These are phyloP conservation scores for Tillus elongatus DNA, from an alignment of 2,888 invertebrate species.

Conservation along the genomic window DNA sequence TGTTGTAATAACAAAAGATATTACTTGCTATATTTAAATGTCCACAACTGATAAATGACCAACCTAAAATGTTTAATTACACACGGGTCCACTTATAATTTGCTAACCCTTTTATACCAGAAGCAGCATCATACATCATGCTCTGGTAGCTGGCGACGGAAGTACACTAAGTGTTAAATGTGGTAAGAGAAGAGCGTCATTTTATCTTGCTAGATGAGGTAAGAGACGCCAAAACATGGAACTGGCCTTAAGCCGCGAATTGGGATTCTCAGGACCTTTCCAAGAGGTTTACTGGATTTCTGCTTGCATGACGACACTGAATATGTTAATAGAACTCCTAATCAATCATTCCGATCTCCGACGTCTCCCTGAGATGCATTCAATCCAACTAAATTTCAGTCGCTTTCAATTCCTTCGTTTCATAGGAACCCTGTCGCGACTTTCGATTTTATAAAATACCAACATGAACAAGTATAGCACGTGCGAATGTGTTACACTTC, in stretches of 20 bases:
- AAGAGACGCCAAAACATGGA: not conserved
- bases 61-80: too few species aligned
- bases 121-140: too few species aligned
- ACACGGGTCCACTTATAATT: too few species aligned
- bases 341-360: conserved; percentile 2
- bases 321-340: conserved; percentile 1
- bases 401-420: conserved; percentile 1
- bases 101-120: too few species aligned
- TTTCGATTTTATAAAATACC: conserved; percentile 1
- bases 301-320: conserved; percentile 1
- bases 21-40: too few species aligned
- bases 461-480: not conserved
- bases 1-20: too few species aligned
- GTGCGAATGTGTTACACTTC: not conserved
- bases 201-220: too few species aligned
- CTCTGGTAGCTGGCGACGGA: too few species aligned
- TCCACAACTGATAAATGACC: too few species aligned
- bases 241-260: conserved; percentile 2
- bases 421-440: not conserved
- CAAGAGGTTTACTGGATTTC: not conserved
- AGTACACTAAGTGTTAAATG: too few species aligned
- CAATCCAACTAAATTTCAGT: too few species aligned
- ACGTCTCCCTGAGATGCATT: too few species aligned
- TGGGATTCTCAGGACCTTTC: not conserved
- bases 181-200: not conserved